These are phyloP conservation scores for Serranus cabrilla DNA, from an alignment of 2,797 vertebrate genomes.

Conservation along the genomic window DNA sequence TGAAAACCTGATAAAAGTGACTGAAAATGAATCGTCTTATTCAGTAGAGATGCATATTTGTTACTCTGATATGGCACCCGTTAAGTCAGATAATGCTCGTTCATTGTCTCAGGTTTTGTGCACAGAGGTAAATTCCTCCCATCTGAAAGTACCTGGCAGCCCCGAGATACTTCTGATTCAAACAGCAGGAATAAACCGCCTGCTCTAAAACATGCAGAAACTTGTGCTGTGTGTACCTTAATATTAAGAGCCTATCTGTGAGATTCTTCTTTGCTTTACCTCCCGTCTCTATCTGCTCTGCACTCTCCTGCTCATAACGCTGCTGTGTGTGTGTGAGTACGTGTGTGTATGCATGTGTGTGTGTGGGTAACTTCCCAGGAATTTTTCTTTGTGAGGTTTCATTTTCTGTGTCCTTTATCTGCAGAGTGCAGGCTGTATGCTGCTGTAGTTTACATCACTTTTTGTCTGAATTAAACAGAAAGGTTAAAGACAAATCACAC, in stretches of 20 bases:
- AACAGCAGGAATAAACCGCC: background rate
- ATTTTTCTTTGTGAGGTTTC: background rate
- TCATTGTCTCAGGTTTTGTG: background rate
- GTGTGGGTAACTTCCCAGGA: background rate
- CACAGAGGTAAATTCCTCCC: constrained; percentile 13
- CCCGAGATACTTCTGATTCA: background rate
- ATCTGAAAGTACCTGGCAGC: constrained; percentile 39
- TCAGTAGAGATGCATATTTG: background rate
- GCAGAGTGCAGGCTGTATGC: background rate
- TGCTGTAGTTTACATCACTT: too few relatives aligned
- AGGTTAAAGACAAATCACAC: background rate
- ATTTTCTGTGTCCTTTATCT: background rate
- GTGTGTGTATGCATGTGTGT: background rate
- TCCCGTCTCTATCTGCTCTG: background rate
- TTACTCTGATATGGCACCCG: background rate
- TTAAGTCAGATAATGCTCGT: background rate
- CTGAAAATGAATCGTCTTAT: background rate
- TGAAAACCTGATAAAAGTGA: too few relatives aligned
- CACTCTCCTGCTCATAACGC: background rate
- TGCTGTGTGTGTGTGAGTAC: background rate
- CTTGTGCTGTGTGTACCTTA: constrained; percentile 4
- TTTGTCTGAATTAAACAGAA: background rate
- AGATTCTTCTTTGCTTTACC: background rate
- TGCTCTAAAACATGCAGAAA: constrained; percentile 17
- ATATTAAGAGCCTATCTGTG: background rate